phyloP scores from a whole-genome alignment of 2,797 vertebrate genomes.

The Chaetophractus vellerosus region DNA sequence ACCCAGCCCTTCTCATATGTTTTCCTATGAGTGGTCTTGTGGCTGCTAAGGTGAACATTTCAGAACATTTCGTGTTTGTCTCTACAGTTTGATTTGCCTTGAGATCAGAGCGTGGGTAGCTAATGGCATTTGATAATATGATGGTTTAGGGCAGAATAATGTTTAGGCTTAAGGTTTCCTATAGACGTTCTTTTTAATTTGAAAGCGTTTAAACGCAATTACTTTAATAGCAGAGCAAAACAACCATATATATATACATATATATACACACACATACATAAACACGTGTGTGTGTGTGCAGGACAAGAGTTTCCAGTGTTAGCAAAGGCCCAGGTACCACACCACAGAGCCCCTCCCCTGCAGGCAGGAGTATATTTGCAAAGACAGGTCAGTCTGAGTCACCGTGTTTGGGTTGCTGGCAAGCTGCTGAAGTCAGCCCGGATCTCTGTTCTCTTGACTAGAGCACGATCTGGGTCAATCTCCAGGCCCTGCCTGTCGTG shows the following conservation, averaged over 20 bases:
- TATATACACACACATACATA: too few species aligned
- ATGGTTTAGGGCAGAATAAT: neutral
- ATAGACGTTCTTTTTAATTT: slow-evolving; percentile 25
- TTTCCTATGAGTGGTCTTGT: slow-evolving; percentile 13
- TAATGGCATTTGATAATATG: slow-evolving; percentile 5
- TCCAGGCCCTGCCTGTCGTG: neutral
- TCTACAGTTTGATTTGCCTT: slow-evolving; percentile 47
- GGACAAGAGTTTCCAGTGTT: neutral
- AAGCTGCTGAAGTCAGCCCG: slow-evolving; percentile 30
- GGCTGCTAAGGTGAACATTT: neutral
- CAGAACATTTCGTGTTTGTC: slow-evolving; percentile 31
- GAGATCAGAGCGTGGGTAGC: neutral
- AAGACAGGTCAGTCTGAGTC: slow-evolving; percentile 68
- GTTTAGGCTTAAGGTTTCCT: neutral
- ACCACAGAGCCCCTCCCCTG: neutral
- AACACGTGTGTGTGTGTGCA: too few species aligned
- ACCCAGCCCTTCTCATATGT: neutral
- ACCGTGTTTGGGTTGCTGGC: slow-evolving; percentile 35
- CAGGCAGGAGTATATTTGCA: slow-evolving; percentile 5
- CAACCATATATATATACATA: too few species aligned
- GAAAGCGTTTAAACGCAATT: neutral
- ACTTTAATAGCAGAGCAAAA: slow-evolving; percentile 32
- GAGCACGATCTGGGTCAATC: slow-evolving; percentile 66
- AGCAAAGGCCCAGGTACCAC: neutral
- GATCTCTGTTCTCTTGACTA: slow-evolving; percentile 52